Evolutionary conservation across 2,888 invertebrate genomes (phyloP).

Genomic region (Diabrotica balteata): DNA sequence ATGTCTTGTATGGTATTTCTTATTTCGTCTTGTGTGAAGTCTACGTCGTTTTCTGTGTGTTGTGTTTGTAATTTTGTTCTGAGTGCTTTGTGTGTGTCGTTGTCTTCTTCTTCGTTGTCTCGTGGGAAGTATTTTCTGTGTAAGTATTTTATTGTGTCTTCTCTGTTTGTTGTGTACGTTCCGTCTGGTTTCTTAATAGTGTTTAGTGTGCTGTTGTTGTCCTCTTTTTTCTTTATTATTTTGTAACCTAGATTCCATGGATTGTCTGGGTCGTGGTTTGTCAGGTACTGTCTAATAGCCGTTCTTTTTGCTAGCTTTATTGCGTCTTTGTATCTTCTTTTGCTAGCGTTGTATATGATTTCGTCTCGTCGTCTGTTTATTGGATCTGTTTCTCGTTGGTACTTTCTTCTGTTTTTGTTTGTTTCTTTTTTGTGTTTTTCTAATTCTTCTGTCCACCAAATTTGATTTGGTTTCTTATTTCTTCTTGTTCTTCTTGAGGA

Average conservation of each 20-base stretch:
- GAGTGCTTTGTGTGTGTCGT: slow-evolving; percentile 5
- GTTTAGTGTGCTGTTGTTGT: slow-evolving; percentile 6
- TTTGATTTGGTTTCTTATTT: not conserved
- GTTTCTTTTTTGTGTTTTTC: not conserved
- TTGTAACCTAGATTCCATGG: slow-evolving; percentile 17
- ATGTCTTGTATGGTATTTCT: not conserved
- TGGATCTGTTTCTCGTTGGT: not conserved
- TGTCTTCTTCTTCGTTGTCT: slow-evolving; percentile 11
- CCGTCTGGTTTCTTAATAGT: slow-evolving; percentile 17
- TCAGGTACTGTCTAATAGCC: slow-evolving; percentile 1
- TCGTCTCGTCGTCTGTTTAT: not conserved
- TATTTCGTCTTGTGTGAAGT: not conserved
- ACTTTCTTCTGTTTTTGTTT: not conserved
- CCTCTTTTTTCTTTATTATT: not conserved
- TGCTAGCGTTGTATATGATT: not conserved
- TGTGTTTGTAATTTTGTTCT: slow-evolving; percentile 1
- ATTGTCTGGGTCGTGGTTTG: slow-evolving; percentile 6
- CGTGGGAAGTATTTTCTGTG: slow-evolving; percentile 35
- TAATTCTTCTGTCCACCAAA: not conserved
- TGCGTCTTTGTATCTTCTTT: not conserved
- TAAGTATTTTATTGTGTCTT: slow-evolving; percentile 24
- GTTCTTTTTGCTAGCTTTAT: slow-evolving; percentile 1
- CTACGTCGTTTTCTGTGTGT: not conserved
- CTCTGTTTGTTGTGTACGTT: slow-evolving; percentile 15
- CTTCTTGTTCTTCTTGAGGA: not conserved